Conservation (phyloP, 2,113 vertebrate genomes). For the Cinclus cinclus region DNA sequence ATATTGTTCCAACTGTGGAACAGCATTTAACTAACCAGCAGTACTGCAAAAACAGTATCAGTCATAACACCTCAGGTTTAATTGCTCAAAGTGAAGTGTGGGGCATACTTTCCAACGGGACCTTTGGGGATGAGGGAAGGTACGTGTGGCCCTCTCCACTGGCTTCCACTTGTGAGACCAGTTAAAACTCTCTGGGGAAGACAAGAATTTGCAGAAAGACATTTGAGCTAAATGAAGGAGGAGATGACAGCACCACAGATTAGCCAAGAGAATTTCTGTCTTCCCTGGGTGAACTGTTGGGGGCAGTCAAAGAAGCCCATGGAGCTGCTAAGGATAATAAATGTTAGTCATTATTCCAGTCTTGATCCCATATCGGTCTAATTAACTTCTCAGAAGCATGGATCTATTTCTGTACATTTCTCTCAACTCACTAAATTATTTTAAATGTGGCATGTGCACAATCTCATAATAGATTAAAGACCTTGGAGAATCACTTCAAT, state of each 20-base stretch:
- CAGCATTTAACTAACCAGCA: not conserved
- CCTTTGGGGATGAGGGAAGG: not conserved
- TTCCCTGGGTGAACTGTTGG: not conserved
- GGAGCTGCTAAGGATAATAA: constrained; percentile 33
- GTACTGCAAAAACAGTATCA: not conserved
- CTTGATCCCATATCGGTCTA: constrained; percentile 25
- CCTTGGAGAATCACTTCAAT: constrained; percentile 4
- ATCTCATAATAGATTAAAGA: constrained; percentile 25
- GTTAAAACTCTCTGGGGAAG: not conserved
- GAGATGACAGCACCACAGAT: not conserved
- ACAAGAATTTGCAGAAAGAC: not conserved
- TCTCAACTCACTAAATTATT: constrained; percentile 38
- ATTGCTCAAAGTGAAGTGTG: not conserved
- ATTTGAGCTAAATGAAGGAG: not conserved
- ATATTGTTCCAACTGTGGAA: constrained; percentile 23
- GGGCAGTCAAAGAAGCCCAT: constrained; percentile 13
- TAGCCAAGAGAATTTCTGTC: not conserved
- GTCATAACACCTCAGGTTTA: not conserved
- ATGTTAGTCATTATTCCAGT: constrained; percentile 40
- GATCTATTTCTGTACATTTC: constrained; percentile 50
- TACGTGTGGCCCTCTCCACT: not conserved
- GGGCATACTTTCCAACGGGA: not conserved
- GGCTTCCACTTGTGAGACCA: not conserved
- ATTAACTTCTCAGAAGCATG: constrained; percentile 45
- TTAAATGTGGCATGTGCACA: not conserved